Percentiles rank a stretch among this genome's conserved stretches.
These are phyloP conservation scores for Hirudinaria manillensis DNA, from an alignment of 2,888 invertebrate genomes.

Conservation along the genomic window DNA sequence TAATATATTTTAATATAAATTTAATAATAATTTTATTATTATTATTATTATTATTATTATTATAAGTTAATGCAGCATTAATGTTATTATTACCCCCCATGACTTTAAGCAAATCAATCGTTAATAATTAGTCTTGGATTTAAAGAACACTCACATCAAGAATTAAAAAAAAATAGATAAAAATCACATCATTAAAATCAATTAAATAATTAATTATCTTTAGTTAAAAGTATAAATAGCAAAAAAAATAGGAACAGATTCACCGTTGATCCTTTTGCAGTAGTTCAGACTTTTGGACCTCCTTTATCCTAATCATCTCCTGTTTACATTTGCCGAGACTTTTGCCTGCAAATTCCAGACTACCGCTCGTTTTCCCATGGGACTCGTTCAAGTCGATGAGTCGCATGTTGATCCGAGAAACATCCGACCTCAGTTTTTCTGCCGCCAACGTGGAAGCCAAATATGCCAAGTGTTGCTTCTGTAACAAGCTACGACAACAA, in stretches of 20 bases:
- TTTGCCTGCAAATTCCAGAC: not conserved
- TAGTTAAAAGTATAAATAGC: not conserved
- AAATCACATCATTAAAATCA: not conserved
- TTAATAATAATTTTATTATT: slow-evolving; percentile 5
- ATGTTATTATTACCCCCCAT: no score
- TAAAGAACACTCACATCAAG: no score
- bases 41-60: no score
- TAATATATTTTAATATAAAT: no score
- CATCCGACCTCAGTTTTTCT: not conserved
- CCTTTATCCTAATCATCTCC: not conserved
- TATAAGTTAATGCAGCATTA: no score
- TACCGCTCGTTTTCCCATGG: not conserved
- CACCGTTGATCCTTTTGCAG: not conserved
- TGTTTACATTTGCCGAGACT: not conserved
- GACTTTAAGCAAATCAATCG: no score
- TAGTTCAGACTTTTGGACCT: not conserved
- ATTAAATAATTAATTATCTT: not conserved
- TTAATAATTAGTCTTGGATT: no score
- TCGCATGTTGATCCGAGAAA: not conserved
- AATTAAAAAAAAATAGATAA: no score
- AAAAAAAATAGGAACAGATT: not conserved
- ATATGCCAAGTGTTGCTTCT: slow-evolving; percentile 16
- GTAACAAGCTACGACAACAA: not conserved
- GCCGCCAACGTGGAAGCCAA: slow-evolving; percentile 11
- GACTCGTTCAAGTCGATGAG: not conserved